Evolutionary conservation across 92 coral and sea anemone species (phyloP), one percentile per base, ranked within the genome.

Genomic region (Heliopora coerulea): DNA sequence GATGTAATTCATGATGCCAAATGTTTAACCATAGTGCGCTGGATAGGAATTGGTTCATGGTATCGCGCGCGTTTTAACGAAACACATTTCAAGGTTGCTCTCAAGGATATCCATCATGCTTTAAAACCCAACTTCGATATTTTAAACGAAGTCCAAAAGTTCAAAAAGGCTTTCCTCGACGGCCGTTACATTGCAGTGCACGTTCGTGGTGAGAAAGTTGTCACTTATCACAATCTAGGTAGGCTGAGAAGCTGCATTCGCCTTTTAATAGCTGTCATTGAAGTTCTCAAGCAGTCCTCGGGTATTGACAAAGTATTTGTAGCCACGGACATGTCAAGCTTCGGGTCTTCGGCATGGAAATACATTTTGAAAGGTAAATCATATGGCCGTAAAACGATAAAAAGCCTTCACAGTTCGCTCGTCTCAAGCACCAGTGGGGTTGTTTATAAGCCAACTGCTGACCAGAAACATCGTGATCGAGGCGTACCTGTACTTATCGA

Each of bases 401-500:
- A 70, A 31, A 86, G 78, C 46, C 78, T 93, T 33, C 64, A 82
- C 56, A 64, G 59, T 17, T 54, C 86, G 25, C 84, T 83, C 28
- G 67, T 68, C 7, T 64, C 87, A 20, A 64, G 89, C 20, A 57
- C 44, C 0, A 78, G 81, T 25, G 80, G 54, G 30, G 65, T 77
- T 24, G 52, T 46, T 19, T 88, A 80, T 75, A 65, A 81, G 20
- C 98, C 98, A 0, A 67, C 68, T 29, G 82, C 44, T 27, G 82
- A 82, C 64, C 18, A 54, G 27, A 72, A 84, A 39, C 37, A n/a
- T n/a, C 80, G 9, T 11, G 98, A 93, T 80, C 85, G 86, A 24
- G 98, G 98, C 21, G 95, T 88, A 4, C 91, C 91, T 17, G 96
- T 97, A 11, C 81, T 93, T 8, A 80, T 81, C 41, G 96, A 93